Percentiles rank a stretch among this genome's conserved stretches.
phyloP scores from a whole-genome alignment of 2,888 invertebrate genomes.

The Drosophila recens region DNA sequence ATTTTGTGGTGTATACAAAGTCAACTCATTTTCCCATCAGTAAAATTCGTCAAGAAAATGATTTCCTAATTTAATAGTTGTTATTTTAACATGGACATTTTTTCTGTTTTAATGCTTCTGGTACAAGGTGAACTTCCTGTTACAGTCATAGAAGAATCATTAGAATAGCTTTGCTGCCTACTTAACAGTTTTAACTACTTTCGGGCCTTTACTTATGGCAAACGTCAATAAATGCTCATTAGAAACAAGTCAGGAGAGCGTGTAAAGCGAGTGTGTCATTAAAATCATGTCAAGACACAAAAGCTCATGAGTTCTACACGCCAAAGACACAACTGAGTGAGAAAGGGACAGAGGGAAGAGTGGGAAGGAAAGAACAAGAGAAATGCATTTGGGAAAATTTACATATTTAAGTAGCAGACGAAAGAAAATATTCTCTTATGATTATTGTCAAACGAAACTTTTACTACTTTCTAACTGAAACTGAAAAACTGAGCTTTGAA shows the following conservation, averaged over 20 bases:
- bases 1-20: too few relatives aligned
- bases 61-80: not conserved
- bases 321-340: constrained; percentile 28
- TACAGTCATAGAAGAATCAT: not conserved
- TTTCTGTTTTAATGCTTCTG: not conserved
- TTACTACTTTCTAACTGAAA: constrained; percentile 75
- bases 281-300: constrained; percentile 70
- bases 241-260: constrained; percentile 35
- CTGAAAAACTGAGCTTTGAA: constrained; percentile 21
- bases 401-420: constrained; percentile 66
- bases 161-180: not conserved
- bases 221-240: constrained; percentile 64
- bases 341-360: not conserved
- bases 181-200: constrained; percentile 23
- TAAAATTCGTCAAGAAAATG: not conserved
- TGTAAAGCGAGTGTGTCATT: constrained; percentile 44
- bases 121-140: constrained; percentile 20
- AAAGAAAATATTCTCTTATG: constrained; percentile 43
- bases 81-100: not conserved
- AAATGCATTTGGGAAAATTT: constrained; percentile 75
- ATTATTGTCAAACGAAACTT: constrained; percentile 59
- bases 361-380: constrained; percentile 43
- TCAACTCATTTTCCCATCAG: not conserved
- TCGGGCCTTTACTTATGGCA: constrained; percentile 6
- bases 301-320: constrained; percentile 40